A percentile compares a stretch with the other conserved stretches of the same genome.
These are phyloP conservation scores for Yponomeuta malinellus DNA, from an alignment of 2,888 invertebrate species.

Conservation along the genomic window DNA sequence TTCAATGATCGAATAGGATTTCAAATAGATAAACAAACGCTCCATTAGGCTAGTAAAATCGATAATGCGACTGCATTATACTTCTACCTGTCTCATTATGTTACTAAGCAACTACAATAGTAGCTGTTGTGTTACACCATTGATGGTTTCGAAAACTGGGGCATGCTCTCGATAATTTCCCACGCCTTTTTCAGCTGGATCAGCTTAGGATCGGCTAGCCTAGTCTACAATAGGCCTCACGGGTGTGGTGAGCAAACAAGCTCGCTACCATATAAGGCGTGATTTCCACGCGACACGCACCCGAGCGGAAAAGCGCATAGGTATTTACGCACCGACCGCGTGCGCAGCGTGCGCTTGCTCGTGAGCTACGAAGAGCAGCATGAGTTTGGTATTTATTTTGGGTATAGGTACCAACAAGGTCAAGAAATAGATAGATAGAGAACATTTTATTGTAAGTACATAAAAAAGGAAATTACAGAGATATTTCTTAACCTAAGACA, in stretches of 20 bases:
- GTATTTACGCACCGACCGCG: conserved; percentile 34
- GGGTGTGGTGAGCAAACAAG: conserved; percentile 34
- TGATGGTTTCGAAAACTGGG: conserved; percentile 36
- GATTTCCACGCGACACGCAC: conserved; percentile 50
- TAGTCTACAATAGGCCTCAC: conserved; percentile 31
- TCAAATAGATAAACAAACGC: too few relatives aligned
- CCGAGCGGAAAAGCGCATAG: conserved; percentile 42
- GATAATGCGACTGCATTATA: too few relatives aligned
- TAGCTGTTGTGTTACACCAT: not conserved
- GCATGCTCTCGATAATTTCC: conserved; percentile 38
- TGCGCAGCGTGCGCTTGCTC: not conserved
- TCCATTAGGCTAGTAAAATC: too few relatives aligned
- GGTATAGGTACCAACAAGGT: too few relatives aligned
- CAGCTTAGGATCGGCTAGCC: conserved; percentile 4
- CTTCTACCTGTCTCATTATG: not conserved
- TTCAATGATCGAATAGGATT: too few relatives aligned
- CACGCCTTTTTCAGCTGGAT: conserved; percentile 40
- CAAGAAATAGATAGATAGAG: too few relatives aligned
- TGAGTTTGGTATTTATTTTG: too few relatives aligned
- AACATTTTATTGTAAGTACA: too few relatives aligned
- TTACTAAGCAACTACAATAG: not conserved
- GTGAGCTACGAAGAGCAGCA: not conserved
- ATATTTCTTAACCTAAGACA: too few relatives aligned
- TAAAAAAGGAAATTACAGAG: too few relatives aligned
- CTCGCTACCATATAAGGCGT: conserved; percentile 52